Evolutionary conservation across 2,797 vertebrate genomes (phyloP).

Genomic region (Lagodon rhomboides): DNA sequence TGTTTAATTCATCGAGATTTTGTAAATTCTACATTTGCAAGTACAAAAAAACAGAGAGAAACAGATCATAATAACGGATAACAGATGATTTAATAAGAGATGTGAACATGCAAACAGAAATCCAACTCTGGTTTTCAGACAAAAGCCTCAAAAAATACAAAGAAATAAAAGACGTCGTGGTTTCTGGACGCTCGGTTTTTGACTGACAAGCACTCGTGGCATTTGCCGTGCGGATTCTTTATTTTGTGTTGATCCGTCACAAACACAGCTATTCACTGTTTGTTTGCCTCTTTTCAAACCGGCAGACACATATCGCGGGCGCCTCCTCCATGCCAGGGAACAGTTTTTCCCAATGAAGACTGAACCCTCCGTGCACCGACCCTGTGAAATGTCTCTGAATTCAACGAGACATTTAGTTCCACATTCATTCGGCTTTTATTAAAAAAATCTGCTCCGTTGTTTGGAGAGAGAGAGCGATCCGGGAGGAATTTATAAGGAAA

Average conservation of each 20-base stretch:
- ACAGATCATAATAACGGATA: too few relatives aligned
- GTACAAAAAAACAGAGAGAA: neutral
- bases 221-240: neutral
- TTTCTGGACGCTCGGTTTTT: neutral
- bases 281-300: neutral
- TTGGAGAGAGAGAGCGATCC: neutral
- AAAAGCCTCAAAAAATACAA: conserved; percentile 2
- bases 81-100: neutral
- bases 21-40: neutral
- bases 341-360: neutral
- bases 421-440: neutral
- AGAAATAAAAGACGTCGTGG: neutral
- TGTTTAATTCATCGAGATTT: neutral
- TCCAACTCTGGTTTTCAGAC: conserved; percentile 17
- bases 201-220: conserved; percentile 5
- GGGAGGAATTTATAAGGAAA: neutral
- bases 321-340: neutral
- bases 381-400: neutral
- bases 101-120: conserved; percentile 5
- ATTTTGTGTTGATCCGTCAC: conserved; percentile 3
- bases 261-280: neutral
- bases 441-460: neutral
- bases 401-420: neutral
- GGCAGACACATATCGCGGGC: neutral
- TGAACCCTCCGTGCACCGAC: neutral